Percentiles rank a stretch among this genome's conserved stretches.
Evolutionary conservation across 2,888 invertebrate genomes (phyloP).

Genomic region (Melolontha melolontha): DNA sequence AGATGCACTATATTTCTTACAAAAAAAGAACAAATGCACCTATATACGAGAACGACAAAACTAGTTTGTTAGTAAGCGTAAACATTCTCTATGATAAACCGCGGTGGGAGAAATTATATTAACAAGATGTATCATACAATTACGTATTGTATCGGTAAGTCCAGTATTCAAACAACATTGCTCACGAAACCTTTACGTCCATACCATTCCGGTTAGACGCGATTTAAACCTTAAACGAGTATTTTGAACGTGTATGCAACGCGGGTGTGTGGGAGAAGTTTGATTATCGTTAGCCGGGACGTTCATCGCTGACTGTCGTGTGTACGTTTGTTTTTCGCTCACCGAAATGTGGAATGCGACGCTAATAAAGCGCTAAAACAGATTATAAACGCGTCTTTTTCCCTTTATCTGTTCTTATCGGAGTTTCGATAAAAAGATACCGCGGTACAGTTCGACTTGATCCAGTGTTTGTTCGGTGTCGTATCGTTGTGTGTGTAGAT

Average conservation of each 20-base stretch:
- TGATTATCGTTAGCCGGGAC: constrained; percentile 26
- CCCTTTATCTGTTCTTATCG: constrained; percentile 3
- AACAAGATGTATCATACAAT: constrained; percentile 29
- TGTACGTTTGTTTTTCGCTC: constrained; percentile 19
- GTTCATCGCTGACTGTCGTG: constrained; percentile 22
- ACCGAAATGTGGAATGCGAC: constrained; percentile 29
- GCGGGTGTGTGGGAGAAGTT: constrained; percentile 26
- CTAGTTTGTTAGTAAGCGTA: constrained; percentile 22
- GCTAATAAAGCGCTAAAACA: background rate
- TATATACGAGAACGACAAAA: background rate
- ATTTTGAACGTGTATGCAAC: constrained; percentile 10
- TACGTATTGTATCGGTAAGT: constrained; percentile 23
- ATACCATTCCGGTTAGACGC: constrained; percentile 7
- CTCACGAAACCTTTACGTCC: constrained; percentile 11
- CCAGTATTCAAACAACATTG: constrained; percentile 4
- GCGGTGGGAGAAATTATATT: constrained; percentile 36
- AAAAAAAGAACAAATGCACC: background rate
- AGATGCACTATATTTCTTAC: background rate
- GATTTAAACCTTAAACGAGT: constrained; percentile 29
- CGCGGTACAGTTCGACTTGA: background rate
- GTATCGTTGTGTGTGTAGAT: constrained; percentile 22
- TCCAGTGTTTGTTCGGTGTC: constrained; percentile 16
- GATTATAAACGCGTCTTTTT: background rate
- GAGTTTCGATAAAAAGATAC: constrained; percentile 19
- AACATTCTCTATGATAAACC: constrained; percentile 12